Base-by-base conservation (phyloP, 1,140 invertebrate genomes). In the Trinorchestia longiramus region DNA sequence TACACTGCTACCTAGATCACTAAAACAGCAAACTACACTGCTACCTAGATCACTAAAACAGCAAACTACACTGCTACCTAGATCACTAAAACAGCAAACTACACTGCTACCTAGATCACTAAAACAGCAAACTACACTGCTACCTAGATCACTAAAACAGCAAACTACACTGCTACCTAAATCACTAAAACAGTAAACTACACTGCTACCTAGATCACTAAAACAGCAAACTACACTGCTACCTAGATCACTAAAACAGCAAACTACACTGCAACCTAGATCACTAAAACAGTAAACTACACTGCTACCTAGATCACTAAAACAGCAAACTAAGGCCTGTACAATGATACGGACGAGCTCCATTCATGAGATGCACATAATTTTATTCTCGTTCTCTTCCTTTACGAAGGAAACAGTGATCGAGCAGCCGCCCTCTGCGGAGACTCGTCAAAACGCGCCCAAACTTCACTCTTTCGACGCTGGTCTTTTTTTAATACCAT, bases 401-500 rank as follows among this genome's bases (percentile, higher is more conserved):
- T 77, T 36, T 1, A 77, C 62, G 15, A 23, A 15, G 28, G 62
- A 77, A 77, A 77, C 62, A 77, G 62, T 36, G 62, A 23, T 77
- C 62, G 62, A 77, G 62, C 62, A 23, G 62, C 11, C 62, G 11
- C 62, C 11, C 62, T 77, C 28, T 28, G 47, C 47, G 28, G 62
- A 77, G 62, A 77, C 62, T 77, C 62, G 62, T 77, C 62, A 77
- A 77, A 77, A 91, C 19, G 88, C 88, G 88, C 88, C 41, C 43
- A 91, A 17, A 91, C 88, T 6, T 91, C 36, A 44, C 42, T 90
- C 88, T 94, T 94, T 94, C 92, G 92, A 94, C 92, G 92, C 44
- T 47, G 6, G 92, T 11, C 92, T 43, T 94, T 94, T 94, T 94
- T 43, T 94, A 94, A 94, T 94, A 94, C 92, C 92, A 94, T 94